phyloP scores from a whole-genome alignment of 2,888 invertebrate species.

The Drosophila colorata region DNA sequence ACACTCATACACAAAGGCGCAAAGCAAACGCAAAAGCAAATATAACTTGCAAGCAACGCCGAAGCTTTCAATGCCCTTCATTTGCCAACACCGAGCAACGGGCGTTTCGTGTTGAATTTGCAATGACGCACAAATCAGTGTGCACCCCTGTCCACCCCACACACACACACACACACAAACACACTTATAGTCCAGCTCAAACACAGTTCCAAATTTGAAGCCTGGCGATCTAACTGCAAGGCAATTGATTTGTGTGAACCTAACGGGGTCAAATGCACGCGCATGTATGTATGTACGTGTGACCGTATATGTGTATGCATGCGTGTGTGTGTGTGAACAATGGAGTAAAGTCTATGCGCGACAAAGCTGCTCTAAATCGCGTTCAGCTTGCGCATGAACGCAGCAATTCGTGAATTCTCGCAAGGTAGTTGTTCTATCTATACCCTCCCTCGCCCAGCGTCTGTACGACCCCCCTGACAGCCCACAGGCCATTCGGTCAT shows the following conservation, averaged over 20 bases:
- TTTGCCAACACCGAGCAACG: slow-evolving; percentile 20
- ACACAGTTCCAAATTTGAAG: slow-evolving; percentile 37
- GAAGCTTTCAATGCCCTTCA: slow-evolving; percentile 75
- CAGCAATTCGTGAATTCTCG: slow-evolving; percentile 18
- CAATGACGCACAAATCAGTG: slow-evolving; percentile 53
- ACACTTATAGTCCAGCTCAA: slow-evolving; percentile 1
- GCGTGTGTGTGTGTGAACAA: slow-evolving; percentile 1
- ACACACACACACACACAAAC: not conserved
- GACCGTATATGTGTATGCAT: not conserved
- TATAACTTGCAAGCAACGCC: slow-evolving; percentile 41
- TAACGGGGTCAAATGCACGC: slow-evolving; percentile 66
- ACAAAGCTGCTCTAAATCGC: slow-evolving; percentile 20
- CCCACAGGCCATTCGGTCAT: slow-evolving; percentile 47
- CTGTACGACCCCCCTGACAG: slow-evolving; percentile 4
- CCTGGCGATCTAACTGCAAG: slow-evolving; percentile 35
- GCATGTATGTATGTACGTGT: slow-evolving; percentile 2
- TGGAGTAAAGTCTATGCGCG: slow-evolving; percentile 6
- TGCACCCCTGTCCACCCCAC: not conserved
- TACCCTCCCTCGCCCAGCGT: not conserved
- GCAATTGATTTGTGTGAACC: slow-evolving; percentile 51
- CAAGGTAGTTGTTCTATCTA: slow-evolving; percentile 15
- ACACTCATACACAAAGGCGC: slow-evolving; percentile 8
- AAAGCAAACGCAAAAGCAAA: slow-evolving; percentile 16
- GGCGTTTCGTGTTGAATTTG: slow-evolving; percentile 25
- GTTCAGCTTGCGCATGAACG: slow-evolving; percentile 30